These are phyloP conservation scores for Wasmannia auropunctata DNA, from an alignment of 1,140 invertebrate species.

Conservation along the genomic window DNA sequence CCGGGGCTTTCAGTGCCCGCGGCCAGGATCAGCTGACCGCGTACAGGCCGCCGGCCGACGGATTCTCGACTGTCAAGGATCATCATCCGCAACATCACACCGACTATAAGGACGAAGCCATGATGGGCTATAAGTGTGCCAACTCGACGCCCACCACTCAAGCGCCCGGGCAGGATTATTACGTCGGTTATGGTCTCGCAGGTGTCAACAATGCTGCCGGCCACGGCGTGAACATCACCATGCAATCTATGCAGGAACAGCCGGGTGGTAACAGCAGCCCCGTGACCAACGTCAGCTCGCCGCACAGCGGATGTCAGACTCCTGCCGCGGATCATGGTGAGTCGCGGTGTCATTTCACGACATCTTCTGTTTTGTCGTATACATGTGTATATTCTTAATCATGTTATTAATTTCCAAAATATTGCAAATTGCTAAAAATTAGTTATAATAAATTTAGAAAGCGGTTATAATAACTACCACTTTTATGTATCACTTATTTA, in stretches of 20 bases:
- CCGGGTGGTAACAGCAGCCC: conserved; percentile 69
- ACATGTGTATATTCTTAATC: neutral
- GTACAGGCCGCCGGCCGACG: conserved; percentile 69
- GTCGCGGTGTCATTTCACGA: neutral
- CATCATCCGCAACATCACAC: conserved; percentile 74
- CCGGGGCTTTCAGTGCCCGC: conserved; percentile 67
- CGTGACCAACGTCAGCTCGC: conserved; percentile 73
- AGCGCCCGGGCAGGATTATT: conserved; percentile 79
- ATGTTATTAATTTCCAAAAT: neutral
- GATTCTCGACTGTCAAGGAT: conserved; percentile 75
- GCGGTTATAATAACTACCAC: neutral
- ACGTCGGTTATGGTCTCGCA: conserved; percentile 78
- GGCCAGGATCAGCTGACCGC: conserved; percentile 70
- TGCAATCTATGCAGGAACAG: conserved; percentile 78
- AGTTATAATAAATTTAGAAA: neutral
- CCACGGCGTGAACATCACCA: conserved; percentile 73
- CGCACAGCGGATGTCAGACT: conserved; percentile 78
- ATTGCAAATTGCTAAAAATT: neutral
- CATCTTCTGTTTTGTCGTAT: neutral
- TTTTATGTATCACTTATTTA: neutral
- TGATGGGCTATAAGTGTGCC: conserved; percentile 75
- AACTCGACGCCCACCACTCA: conserved; percentile 54
- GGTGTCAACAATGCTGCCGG: conserved; percentile 72
- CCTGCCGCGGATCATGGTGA: conserved; percentile 80
- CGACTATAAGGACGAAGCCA: conserved; percentile 78